A percentile compares a stretch with the other conserved stretches of the same genome.
Conservation (phyloP, 2,888 invertebrate genomes). For the Troglohyphantes excavatus region DNA sequence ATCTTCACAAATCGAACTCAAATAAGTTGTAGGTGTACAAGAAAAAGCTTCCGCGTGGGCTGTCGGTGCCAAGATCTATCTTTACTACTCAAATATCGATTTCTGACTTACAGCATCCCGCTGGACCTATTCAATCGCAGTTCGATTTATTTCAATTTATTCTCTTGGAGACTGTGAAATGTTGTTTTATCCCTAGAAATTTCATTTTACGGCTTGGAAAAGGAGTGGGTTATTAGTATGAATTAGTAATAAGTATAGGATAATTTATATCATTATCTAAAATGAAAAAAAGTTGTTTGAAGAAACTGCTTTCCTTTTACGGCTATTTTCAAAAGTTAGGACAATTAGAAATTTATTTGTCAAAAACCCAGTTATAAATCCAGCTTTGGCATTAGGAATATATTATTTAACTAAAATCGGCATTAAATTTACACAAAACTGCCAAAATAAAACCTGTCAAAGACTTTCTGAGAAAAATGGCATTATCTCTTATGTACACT, state of each 20-base stretch:
- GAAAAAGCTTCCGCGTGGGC: background rate
- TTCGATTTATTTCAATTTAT: conserved; percentile 45
- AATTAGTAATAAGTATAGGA: background rate
- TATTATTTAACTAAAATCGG: no score
- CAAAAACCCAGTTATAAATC: no score
- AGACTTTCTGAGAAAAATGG: no score
- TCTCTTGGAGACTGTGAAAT: background rate
- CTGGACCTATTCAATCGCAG: conserved; percentile 38
- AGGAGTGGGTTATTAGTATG: background rate
- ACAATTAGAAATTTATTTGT: no score
- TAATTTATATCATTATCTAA: no score
- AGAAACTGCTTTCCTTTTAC: no score
- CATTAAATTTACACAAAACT: no score
- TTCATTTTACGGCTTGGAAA: background rate
- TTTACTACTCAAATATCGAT: conserved; percentile 20
- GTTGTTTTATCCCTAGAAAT: background rate
- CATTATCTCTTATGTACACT: no score
- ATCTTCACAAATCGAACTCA: conserved; percentile 23
- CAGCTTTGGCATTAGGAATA: no score
- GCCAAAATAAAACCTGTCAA: no score
- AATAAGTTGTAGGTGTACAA: background rate
- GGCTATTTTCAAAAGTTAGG: no score
- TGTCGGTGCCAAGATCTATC: background rate
- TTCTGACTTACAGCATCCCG: conserved; percentile 16
- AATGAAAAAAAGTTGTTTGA: no score